phyloP scores from a whole-genome alignment of 2,797 vertebrate species.

The Lithobates pipiens region DNA sequence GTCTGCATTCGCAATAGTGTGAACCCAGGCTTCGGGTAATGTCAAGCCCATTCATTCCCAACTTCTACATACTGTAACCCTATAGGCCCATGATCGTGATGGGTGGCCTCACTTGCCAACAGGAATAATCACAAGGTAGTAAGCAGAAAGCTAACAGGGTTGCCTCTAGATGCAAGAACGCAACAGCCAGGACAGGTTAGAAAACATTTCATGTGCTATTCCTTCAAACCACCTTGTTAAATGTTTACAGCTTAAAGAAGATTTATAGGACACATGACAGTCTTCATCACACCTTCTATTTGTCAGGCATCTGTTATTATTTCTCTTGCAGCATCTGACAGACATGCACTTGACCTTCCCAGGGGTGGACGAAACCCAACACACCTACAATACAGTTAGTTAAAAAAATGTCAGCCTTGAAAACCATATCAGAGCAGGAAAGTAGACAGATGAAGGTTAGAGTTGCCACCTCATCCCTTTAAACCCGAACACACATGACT shows the following conservation, averaged over 20 bases:
- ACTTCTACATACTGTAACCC: too few species aligned
- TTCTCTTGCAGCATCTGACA: constrained; percentile 1
- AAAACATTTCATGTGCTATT: background rate
- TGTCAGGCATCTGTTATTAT: background rate
- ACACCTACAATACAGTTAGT: background rate
- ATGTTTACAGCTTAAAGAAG: background rate
- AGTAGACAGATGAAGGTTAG: background rate
- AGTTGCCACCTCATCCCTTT: too few species aligned
- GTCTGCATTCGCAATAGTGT: too few species aligned
- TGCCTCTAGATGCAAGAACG: too few species aligned
- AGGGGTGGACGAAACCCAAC: background rate
- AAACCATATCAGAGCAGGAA: background rate
- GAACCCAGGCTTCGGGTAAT: too few species aligned
- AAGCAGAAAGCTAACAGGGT: too few species aligned
- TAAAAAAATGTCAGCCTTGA: background rate
- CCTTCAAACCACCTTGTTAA: background rate
- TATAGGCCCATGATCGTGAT: too few species aligned
- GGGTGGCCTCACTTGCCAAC: too few species aligned
- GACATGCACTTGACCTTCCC: background rate
- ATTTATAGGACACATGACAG: background rate
- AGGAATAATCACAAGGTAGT: too few species aligned
- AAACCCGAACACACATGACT: too few species aligned
- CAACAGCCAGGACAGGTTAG: background rate
- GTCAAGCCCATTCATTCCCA: too few species aligned
- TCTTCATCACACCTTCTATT: background rate